A percentile compares a stretch with the other conserved stretches of the same genome.
phyloP scores from a whole-genome alignment of 2,888 invertebrate genomes.

The Alitta virens region DNA sequence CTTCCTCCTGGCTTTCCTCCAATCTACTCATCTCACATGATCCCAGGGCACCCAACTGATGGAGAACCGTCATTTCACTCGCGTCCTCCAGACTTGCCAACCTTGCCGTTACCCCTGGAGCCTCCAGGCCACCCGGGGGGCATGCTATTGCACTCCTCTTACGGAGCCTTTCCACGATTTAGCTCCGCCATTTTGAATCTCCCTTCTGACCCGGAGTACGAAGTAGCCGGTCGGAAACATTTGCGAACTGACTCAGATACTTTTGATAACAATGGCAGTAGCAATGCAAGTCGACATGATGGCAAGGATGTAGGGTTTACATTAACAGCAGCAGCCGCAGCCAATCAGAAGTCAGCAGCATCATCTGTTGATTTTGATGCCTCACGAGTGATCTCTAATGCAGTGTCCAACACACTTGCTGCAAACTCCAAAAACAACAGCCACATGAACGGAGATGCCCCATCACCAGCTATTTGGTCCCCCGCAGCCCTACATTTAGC shows the following conservation, averaged over 20 bases:
- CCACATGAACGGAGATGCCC: no score
- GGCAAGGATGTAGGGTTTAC: no score
- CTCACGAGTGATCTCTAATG: no score
- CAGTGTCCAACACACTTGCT: no score
- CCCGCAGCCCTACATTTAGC: no score
- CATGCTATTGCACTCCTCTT: slow-evolving; percentile 18
- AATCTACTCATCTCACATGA: slow-evolving; percentile 4
- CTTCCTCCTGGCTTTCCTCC: slow-evolving; percentile 9
- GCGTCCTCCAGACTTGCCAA: slow-evolving; percentile 7
- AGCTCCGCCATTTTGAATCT: slow-evolving; percentile 9
- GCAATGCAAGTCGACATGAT: no score
- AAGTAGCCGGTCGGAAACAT: no score
- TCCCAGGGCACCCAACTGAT: slow-evolving; percentile 8
- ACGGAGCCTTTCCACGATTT: slow-evolving; percentile 20
- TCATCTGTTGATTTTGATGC: background rate
- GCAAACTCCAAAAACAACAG: no score
- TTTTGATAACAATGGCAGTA: no score
- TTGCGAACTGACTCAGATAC: no score
- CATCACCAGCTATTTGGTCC: no score
- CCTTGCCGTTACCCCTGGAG: slow-evolving; percentile 1
- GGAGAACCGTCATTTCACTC: background rate
- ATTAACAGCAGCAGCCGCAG: no score
- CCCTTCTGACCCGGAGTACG: background rate
- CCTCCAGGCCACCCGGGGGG: background rate
- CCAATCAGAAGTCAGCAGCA: background rate